Base-by-base conservation (phyloP, 2,888 invertebrate genomes). In the Meganola albula region DNA sequence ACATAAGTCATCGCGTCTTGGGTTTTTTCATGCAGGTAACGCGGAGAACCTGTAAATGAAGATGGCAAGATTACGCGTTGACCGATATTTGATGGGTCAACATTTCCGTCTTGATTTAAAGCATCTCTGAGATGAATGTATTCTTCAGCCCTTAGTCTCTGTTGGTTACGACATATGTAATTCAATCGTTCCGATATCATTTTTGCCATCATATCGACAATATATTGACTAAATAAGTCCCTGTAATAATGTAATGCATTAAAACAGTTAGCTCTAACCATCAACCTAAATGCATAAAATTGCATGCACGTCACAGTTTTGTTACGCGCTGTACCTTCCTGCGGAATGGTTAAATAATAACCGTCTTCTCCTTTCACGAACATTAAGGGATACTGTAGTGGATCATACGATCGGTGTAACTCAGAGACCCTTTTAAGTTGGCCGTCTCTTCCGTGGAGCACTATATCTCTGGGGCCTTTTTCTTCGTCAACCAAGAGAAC, bases 1-100 rank as follows among this genome's bases (percentile, higher is more conserved):
- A 63, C 58, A 44, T 55, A 61, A 5, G 55, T 34, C 51, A 62
- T 45, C 4, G 48, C 47, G 31, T 53, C 49, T 11, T 49, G 46
- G 20, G 46, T 29, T 22, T 46, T 21, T 12, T 34, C 34, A 8
- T 36, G 24, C 24, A 36, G 26, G 12, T 37, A 30, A 3, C 32
- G 29, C 6, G 41, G 37, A 10, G 32, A 23, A 11, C 37, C 37
- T 8, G 34, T 37, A 11, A 34, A 40, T 9, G 23, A 28, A 4
- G 34, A 35, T 11, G 24, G 24, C 3, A 12, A n/a, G n/a, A 12
- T 3, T 3, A 12, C 24, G 3, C 12, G 1, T n/a, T 3, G 3
- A 2, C 12, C 24, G 7, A 12, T 3, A 2, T 12, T 4, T 24
- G 5, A 7, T n/a, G n/a, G n/a, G n/a, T n/a, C n/a, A 12, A n/a